Percentiles rank a stretch among this genome's conserved stretches.
Conservation (phyloP, 2,113 vertebrate species). For the Hemichromis elongatus region DNA sequence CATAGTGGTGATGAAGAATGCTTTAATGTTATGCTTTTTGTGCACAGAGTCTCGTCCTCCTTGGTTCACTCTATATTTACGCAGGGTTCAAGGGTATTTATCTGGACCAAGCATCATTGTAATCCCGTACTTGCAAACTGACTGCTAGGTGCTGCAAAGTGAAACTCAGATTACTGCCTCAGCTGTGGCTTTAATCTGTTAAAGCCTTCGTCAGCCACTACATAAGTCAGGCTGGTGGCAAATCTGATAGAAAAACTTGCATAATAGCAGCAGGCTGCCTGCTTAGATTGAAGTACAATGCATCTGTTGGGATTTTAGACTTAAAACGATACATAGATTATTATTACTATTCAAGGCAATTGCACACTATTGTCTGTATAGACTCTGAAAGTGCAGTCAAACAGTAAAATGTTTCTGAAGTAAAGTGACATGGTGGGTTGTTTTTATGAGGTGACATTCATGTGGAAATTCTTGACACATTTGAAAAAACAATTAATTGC, state of each 20-base stretch:
- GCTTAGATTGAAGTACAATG: slow-evolving; percentile 6
- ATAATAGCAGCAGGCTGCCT: not conserved
- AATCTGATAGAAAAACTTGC: not conserved
- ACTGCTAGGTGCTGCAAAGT: slow-evolving; percentile 38
- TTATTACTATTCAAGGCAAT: not conserved
- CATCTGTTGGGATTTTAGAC: not conserved
- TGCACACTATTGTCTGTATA: not conserved
- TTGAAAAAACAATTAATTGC: not conserved
- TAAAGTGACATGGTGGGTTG: not conserved
- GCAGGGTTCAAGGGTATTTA: slow-evolving; percentile 29
- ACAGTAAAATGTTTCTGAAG: not conserved
- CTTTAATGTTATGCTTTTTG: not conserved
- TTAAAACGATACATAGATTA: not conserved
- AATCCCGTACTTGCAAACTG: slow-evolving; percentile 46
- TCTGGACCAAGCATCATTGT: slow-evolving; percentile 38
- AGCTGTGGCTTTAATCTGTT: slow-evolving; percentile 50
- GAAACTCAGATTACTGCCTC: slow-evolving; percentile 53
- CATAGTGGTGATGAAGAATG: not conserved
- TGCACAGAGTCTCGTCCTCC: not conserved
- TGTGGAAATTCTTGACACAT: not conserved
- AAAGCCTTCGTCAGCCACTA: slow-evolving; percentile 28
- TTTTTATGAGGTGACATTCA: not conserved
- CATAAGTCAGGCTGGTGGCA: not conserved
- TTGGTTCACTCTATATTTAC: not conserved
- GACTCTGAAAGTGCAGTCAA: not conserved